Percentiles rank a stretch among this genome's conserved stretches.
Conservation (phyloP, 1,140 invertebrate species). For the Ips typographus region DNA sequence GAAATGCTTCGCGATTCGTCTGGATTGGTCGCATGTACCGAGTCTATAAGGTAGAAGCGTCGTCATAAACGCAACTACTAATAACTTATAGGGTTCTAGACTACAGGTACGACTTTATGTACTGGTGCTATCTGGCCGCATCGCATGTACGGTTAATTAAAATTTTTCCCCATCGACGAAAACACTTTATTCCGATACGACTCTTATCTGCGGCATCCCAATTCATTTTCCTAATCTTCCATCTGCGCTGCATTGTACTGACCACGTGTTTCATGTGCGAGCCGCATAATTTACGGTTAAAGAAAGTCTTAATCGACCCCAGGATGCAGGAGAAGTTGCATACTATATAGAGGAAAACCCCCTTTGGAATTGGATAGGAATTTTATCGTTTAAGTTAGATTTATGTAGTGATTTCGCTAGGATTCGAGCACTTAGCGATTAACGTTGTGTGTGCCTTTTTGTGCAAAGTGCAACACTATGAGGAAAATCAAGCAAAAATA, state of each 20-base stretch:
- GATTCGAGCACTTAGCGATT: no score
- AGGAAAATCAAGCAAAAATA: no score
- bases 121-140: slow-evolving; percentile 5
- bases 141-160: slow-evolving; percentile 17
- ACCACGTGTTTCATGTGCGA: slow-evolving; percentile 1
- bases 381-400: no score
- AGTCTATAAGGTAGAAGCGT: no score
- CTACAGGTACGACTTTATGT: slow-evolving; percentile 6
- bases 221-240: slow-evolving; percentile 15
- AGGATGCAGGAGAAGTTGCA: no score
- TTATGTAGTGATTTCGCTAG: no score
- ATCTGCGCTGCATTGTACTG: background rate
- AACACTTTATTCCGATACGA: slow-evolving; percentile 11
- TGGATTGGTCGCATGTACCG: no score
- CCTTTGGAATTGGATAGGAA: no score
- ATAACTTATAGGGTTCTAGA: background rate
- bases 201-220: slow-evolving; percentile 5
- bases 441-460: no score
- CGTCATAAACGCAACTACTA: background rate
- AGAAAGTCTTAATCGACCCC: background rate
- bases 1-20: no score
- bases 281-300: background rate
- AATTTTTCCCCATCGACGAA: slow-evolving; percentile 10
- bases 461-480: no score
- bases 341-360: no score